phyloP scores from a whole-genome alignment of 2,888 invertebrate genomes.

The Endomychus coccineus region DNA sequence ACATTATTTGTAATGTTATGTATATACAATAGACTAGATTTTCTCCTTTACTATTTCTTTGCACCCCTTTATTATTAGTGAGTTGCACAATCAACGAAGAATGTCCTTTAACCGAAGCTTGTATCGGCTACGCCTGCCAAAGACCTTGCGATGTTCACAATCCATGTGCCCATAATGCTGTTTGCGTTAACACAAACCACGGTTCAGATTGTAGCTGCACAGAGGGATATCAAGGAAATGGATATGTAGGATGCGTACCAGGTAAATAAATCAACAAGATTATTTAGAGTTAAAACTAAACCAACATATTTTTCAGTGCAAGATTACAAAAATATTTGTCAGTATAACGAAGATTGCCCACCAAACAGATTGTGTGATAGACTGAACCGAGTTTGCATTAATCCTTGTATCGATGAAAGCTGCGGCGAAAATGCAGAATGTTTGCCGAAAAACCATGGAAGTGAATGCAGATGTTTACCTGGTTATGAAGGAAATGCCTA shows the following conservation, averaged over 20 bases:
- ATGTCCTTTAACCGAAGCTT: conserved; percentile 78
- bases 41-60: conserved; percentile 23
- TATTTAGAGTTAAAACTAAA: conserved; percentile 1
- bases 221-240: conserved; percentile 82
- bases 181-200: conserved; percentile 83
- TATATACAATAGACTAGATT: conserved; percentile 22
- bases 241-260: conserved; percentile 71
- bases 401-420: conserved; percentile 69
- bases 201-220: conserved; percentile 79
- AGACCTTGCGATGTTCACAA: conserved; percentile 80
- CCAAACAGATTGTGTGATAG: conserved; percentile 80
- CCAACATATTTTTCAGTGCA: conserved; percentile 23
- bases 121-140: conserved; percentile 77
- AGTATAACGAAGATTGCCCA: conserved; percentile 86
- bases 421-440: conserved; percentile 80
- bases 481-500: conserved; percentile 74
- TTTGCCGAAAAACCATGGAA: conserved; percentile 65
- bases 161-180: conserved; percentile 75
- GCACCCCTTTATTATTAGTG: conserved; percentile 53
- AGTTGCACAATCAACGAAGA: conserved; percentile 82
- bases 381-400: conserved; percentile 75
- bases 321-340: conserved; percentile 58
- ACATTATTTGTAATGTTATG: too few relatives aligned
- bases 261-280: conserved; percentile 48
- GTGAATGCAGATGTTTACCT: conserved; percentile 65